Conservation (phyloP, 2,888 invertebrate genomes). For the Vesta saturnalis region DNA sequence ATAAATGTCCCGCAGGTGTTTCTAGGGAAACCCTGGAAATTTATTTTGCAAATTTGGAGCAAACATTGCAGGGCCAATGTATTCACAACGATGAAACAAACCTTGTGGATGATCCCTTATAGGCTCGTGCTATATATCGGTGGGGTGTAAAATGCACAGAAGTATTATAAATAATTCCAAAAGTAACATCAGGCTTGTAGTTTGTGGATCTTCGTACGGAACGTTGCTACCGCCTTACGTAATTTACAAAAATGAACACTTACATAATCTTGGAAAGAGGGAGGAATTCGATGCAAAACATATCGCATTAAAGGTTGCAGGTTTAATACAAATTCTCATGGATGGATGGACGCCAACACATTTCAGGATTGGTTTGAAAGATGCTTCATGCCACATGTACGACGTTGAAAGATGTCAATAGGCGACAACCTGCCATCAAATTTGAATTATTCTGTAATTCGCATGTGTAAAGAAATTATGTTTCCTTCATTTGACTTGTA, state of each 20-base stretch:
- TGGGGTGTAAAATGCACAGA: too few relatives aligned
- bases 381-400: conserved; percentile 8
- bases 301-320: conserved; percentile 18
- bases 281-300: conserved; percentile 39
- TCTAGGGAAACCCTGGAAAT: not conserved
- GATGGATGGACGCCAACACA: conserved; percentile 27
- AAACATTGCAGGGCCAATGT: not conserved
- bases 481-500: conserved; percentile 8
- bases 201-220: conserved; percentile 46
- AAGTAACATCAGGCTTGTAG: conserved; percentile 45
- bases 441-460: conserved; percentile 8
- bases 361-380: conserved; percentile 24
- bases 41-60: conserved; percentile 1
- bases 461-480: not conserved
- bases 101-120: too few relatives aligned
- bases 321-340: conserved; percentile 18
- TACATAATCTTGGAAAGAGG: conserved; percentile 52
- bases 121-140: conserved; percentile 36
- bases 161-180: conserved; percentile 48
- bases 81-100: too few relatives aligned
- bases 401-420: conserved; percentile 6
- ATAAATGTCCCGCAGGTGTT: not conserved
- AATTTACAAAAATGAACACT: conserved; percentile 3
- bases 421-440: conserved; percentile 11
- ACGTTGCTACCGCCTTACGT: conserved; percentile 46